A percentile compares a stretch with the other conserved stretches of the same genome.
Conservation (phyloP, 2,797 vertebrate genomes). For the Tachyglossus aculeatus region DNA sequence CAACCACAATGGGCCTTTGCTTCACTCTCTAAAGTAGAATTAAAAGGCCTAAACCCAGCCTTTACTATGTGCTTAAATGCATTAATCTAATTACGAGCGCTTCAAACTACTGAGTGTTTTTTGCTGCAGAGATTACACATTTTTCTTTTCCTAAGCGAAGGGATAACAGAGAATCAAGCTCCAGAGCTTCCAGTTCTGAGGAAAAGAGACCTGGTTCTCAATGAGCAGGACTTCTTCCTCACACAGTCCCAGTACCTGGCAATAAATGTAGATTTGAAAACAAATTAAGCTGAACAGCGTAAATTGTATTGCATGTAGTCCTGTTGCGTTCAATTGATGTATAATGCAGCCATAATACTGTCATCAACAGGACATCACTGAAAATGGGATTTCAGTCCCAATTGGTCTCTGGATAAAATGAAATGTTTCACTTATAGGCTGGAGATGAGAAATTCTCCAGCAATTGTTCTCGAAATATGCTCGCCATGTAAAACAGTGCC, state of each 20-base stretch:
- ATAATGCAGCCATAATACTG: neutral
- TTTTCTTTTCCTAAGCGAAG: constrained; percentile 38
- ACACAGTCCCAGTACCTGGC: constrained; percentile 14
- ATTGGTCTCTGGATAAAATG: constrained; percentile 12
- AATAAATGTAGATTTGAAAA: constrained; percentile 56
- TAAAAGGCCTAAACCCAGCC: constrained; percentile 28
- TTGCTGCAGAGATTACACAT: constrained; percentile 9
- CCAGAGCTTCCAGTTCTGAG: constrained; percentile 13
- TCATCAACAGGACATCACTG: constrained; percentile 17
- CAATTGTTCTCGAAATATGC: constrained; percentile 15
- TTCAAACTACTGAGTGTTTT: constrained; percentile 24
- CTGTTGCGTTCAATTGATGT: constrained; percentile 8
- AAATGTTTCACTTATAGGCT: constrained; percentile 37
- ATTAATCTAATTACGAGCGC: constrained; percentile 22
- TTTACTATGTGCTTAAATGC: constrained; percentile 48
- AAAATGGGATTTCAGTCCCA: constrained; percentile 31
- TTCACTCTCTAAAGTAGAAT: constrained; percentile 38
- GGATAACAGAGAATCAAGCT: neutral
- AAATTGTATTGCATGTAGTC: constrained; percentile 1
- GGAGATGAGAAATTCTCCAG: constrained; percentile 7
- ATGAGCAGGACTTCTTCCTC: constrained; percentile 3
- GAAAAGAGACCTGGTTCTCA: neutral
- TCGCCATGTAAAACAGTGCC: neutral
- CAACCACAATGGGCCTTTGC: constrained; percentile 29
- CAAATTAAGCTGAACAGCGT: constrained; percentile 24